Base-by-base conservation (phyloP, 2,113 vertebrate genomes). In the Larimichthys crocea region DNA sequence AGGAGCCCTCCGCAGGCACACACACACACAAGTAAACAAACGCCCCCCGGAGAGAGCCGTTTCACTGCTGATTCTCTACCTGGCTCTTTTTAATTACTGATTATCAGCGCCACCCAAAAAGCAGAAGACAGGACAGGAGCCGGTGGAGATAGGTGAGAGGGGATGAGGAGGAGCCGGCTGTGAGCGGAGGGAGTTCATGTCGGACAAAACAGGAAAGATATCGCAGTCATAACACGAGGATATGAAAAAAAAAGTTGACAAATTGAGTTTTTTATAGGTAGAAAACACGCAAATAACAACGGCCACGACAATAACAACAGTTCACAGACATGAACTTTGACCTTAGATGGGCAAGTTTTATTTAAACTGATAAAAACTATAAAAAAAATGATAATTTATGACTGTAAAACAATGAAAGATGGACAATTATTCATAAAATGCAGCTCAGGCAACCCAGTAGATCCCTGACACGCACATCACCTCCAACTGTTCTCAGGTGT, bases 1-100 rank as follows among this genome's bases (percentile, higher is more conserved):
- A 84, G 93, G 71, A 91, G 86, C 86, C 35, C 90, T 88, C 88
- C 14, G 48, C 91, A 92, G 82, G 83, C 82, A 24, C 24, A 24
- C 24, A 88, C 76, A 50, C 73, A 85, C 75, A 88, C 76, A 50
- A 82, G 87, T 86, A 93, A 91, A 93, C 91, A 94, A 88, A 89
- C 87, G 87, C 72, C 69, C 64, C 74, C 69, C 64, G 57, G 73
- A 80, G 78, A 84, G 84, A 92, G 65, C 57, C 78, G 67, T 81
- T 90, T 65, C 82, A 74, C 67, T 62, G 79, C 86, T 75, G 53
- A 74, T 56, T 74, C 85, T 75, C 78, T 86, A 91, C 91, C 82
- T 87, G 80, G 61, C 59, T 83, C 48, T 2, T 70, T 70, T 79
- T 88, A 87, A 87, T 90, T 71, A 86, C 78, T 68, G 59, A 86